Conservation (phyloP, 2,113 vertebrate species). For the Ceyx cyanopectus region DNA sequence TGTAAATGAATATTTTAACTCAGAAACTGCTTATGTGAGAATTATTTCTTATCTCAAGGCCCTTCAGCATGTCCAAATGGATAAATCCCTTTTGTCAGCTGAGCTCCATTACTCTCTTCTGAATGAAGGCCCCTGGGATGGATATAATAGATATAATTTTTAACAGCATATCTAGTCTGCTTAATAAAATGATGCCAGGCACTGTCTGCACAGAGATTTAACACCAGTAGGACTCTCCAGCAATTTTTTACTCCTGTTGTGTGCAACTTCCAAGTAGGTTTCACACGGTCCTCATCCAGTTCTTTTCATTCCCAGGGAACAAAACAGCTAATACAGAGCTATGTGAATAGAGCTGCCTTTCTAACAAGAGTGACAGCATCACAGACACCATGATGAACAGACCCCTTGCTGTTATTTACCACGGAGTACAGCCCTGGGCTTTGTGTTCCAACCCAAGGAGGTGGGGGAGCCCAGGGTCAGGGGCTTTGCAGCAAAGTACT, state of each 20-base stretch:
- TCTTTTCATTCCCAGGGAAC: background rate
- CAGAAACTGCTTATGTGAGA: slow-evolving; percentile 41
- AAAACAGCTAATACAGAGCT: background rate
- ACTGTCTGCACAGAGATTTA: slow-evolving; percentile 37
- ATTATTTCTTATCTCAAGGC: slow-evolving; percentile 58
- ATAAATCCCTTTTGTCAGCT: slow-evolving; percentile 73
- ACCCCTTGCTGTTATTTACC: background rate
- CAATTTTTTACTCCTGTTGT: slow-evolving; percentile 5
- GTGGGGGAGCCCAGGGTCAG: background rate
- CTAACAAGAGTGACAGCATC: background rate
- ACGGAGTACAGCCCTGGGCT: background rate
- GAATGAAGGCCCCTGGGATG: slow-evolving; percentile 55
- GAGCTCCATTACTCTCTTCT: slow-evolving; percentile 63
- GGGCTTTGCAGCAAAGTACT: background rate
- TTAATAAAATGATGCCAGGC: slow-evolving; percentile 59
- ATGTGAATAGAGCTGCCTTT: background rate
- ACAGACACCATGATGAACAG: background rate
- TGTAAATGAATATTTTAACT: slow-evolving; percentile 67
- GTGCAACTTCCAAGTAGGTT: background rate
- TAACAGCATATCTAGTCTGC: slow-evolving; percentile 23
- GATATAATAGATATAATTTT: slow-evolving; percentile 54
- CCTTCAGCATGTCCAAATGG: slow-evolving; percentile 58
- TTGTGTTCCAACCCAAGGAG: background rate
- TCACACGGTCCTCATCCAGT: background rate
- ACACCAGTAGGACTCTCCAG: background rate